Percentiles rank a stretch among this genome's conserved stretches.
phyloP scores from a whole-genome alignment of 2,113 vertebrate species.

The Microcebus tavaratra region DNA sequence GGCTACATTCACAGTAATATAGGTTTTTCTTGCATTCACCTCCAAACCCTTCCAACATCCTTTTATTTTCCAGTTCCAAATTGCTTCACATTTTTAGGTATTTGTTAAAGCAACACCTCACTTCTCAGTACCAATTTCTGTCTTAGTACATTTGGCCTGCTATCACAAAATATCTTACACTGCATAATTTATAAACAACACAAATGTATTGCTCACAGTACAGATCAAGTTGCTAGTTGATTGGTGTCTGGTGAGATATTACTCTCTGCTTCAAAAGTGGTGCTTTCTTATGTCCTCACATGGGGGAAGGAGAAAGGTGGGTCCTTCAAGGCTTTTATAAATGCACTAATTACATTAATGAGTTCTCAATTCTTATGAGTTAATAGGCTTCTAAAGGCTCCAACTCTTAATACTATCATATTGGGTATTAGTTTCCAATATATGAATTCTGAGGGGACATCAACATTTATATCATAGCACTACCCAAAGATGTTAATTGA shows the following conservation, averaged over 20 bases:
- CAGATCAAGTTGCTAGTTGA: neutral
- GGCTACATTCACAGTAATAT: neutral
- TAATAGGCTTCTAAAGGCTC: neutral
- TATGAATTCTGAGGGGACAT: too few relatives aligned
- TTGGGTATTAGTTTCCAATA: neutral
- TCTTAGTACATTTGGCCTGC: neutral
- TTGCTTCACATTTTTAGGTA: neutral
- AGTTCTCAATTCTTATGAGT: neutral
- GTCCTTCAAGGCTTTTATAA: neutral
- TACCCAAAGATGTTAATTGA: neutral
- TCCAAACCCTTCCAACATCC: neutral
- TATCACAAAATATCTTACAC: neutral
- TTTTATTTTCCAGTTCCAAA: neutral
- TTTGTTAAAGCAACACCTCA: neutral
- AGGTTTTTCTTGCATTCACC: neutral
- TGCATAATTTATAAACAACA: neutral
- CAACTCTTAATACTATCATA: neutral
- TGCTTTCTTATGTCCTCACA: neutral
- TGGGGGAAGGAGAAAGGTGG: neutral
- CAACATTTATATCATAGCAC: neutral
- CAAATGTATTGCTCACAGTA: neutral
- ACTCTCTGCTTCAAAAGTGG: neutral
- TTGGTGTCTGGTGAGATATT: neutral
- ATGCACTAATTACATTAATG: neutral
- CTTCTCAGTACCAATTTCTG: neutral